phyloP scores from a whole-genome alignment of 1,140 invertebrate species.

The Neodiprion fabricii region DNA sequence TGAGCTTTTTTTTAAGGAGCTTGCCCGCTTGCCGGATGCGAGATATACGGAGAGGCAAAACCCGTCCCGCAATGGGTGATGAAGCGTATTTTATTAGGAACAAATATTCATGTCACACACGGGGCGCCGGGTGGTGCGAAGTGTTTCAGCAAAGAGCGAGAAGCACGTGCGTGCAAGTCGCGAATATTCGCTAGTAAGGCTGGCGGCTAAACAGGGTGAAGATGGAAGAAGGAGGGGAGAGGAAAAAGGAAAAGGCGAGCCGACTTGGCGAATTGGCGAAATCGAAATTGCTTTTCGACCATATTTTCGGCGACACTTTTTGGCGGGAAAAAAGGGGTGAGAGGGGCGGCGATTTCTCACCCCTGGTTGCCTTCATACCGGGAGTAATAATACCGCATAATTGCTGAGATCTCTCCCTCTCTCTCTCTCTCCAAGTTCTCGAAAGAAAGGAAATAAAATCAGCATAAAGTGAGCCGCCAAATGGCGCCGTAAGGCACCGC shows the following conservation, averaged over 20 bases:
- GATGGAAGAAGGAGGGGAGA: background rate
- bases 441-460: conserved; percentile 54
- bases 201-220: background rate
- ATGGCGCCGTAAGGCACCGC: conserved; percentile 53
- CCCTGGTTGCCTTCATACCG: conserved; percentile 25
- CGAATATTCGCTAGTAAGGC: background rate
- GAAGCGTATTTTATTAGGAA: conserved; percentile 62
- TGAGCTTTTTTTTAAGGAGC: too few relatives aligned
- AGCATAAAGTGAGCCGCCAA: conserved; percentile 56
- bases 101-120: conserved; percentile 64
- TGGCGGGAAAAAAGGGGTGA: conserved; percentile 13
- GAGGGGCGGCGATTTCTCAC: conserved; percentile 28
- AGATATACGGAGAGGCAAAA: background rate
- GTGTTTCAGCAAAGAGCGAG: conserved; percentile 49
- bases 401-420: conserved; percentile 23
- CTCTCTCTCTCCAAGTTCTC: conserved; percentile 36
- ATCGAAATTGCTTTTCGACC: background rate
- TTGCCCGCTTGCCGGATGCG: too few relatives aligned
- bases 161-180: conserved; percentile 40
- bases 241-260: conserved; percentile 8
- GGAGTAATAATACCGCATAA: conserved; percentile 38
- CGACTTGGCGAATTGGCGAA: background rate
- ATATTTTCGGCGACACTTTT: background rate
- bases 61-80: conserved; percentile 26
- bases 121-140: conserved; percentile 60